Evolutionary conservation across 92 coral and sea anemone genomes (phyloP), one percentile per base, ranked within the genome.

Genomic region (Epizoanthus illoricatus): DNA sequence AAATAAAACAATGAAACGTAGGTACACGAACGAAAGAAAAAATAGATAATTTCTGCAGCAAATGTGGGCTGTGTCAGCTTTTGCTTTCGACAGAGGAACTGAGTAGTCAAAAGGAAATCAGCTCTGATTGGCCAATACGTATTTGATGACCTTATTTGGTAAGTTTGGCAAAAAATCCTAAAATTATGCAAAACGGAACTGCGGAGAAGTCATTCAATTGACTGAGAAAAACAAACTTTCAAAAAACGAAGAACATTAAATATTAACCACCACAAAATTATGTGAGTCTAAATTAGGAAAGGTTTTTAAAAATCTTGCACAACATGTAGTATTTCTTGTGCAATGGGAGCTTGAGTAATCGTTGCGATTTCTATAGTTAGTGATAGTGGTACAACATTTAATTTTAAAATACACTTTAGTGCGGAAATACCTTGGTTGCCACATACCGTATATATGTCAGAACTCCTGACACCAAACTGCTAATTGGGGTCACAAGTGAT

Each of bases 221-320:
- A 49, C 66, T 12, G 55, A 54, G 85, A 52, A 80, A 80, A 66
- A 65, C 60, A 36, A 80, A 21, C 52, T 49, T 45, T 15, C n/a
- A n/a, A 0, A 15, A 36, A 19, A n/a, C 19, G 20, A 19, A 42
- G 69, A 10, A n/a, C 65, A 79, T 78, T 63, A 70, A 84, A 88
- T 88, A 84, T 88, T 79, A 84, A 88, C 71, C 42, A 4, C 86
- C 63, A 21, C 17, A n/a, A 58, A 52, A 16, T 20, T 79, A 55
- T 62, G 75, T 73, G 70, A 84, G 82, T 79, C 78, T 65, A 84
- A 84, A 70, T 84, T 84, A 64, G 60, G 73, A 55, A 41, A 62
- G 58, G 52, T 56, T 33, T 18, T 39, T 17, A 70, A 52, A 63
- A 76, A 57, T 47, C 45, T 43, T 33, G 20, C 72, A 43, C 85